Base-by-base conservation (phyloP, 1,140 invertebrate species). In the Pogonus chalceus region DNA sequence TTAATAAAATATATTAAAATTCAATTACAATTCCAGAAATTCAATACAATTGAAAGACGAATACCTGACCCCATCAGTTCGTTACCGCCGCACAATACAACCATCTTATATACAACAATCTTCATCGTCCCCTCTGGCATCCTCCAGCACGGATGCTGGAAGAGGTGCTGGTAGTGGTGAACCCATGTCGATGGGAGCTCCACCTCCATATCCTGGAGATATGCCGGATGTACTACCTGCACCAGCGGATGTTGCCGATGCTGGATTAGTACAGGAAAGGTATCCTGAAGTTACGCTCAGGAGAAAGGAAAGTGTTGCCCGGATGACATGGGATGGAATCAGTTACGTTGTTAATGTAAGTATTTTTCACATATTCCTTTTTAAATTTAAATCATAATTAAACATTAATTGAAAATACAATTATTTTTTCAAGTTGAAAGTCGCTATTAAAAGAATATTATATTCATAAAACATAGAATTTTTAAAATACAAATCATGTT, bases 271-370 rank as follows among this genome's bases (percentile, higher is more conserved):
- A 35, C 70, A 49, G 26, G 24, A 59, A n/a, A 14, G 22, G 48
- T 18, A 39, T 50, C 24, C 31, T 49, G 59, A 54, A 18, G 54
- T 56, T 21, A 61, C 62, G 0, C 51, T 70, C 2, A 52, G 70
- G 20, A 65, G 76, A 23, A 80, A 80, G 64, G 76, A 79, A 39
- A 77, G 78, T 1, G 79, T 81, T 0, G 76, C 74, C 9, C 69
- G 74, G 46, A 78, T 81, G 76, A 72, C 79, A 0, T 74, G 78
- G 67, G 69, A 72, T 35, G 77, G 78, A 23, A 49, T 81, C 16
- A 73, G 72, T 21, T 79, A 76, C 69, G 78, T 87, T 64, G 82
- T 85, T 60, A 81, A 81, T 68, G 85, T 87, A 68, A 79, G 81
- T 79, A 61, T 64, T 49, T 58, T 64, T 55, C 69, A 43, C 9